Evolutionary conservation across 2,888 invertebrate species (phyloP).

Genomic region (Apotomis capreana): DNA sequence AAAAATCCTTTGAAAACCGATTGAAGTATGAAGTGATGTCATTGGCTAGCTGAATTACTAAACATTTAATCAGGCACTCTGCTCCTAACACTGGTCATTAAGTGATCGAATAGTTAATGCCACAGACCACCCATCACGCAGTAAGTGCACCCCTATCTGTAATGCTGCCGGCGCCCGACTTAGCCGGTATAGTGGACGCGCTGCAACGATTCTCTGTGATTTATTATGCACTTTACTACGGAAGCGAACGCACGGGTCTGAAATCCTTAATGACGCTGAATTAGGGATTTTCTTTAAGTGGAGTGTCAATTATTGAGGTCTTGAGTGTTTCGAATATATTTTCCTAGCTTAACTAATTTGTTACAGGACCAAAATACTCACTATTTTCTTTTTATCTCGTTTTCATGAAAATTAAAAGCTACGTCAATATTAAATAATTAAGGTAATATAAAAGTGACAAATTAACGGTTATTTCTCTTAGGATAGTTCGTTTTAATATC

Average conservation of each 20-base stretch:
- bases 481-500: no score
- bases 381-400: no score
- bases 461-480: no score
- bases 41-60: background rate
- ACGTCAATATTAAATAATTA: no score
- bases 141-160: conserved; percentile 26
- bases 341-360: no score
- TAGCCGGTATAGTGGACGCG: conserved; percentile 20
- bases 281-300: conserved; percentile 22
- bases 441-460: no score
- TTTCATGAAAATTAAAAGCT: no score
- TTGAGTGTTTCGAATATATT: background rate
- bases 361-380: no score
- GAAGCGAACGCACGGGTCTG: conserved; percentile 5
- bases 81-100: conserved; percentile 14
- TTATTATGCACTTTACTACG: conserved; percentile 40
- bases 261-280: conserved; percentile 30
- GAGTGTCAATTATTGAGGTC: background rate
- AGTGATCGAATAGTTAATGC: conserved; percentile 20
- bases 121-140: conserved; percentile 28
- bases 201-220: conserved; percentile 37
- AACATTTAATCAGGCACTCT: background rate
- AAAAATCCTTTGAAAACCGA: no score
- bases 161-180: conserved; percentile 12
- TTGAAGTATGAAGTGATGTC: no score